Base-by-base conservation (phyloP, 2,113 vertebrate genomes). In the Amblyopsis rosae region DNA sequence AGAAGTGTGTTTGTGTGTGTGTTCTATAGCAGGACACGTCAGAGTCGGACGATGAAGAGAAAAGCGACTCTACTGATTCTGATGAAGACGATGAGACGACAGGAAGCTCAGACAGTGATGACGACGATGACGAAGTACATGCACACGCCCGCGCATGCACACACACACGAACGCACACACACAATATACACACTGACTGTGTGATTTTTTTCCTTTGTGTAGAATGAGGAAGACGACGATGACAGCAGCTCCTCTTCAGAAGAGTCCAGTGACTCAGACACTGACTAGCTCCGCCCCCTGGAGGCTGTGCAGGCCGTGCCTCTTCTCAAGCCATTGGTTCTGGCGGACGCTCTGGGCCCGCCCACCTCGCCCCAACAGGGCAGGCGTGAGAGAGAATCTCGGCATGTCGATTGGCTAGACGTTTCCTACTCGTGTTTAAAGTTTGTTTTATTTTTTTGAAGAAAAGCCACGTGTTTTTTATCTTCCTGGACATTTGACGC, bases 11-110 rank as follows among this genome's bases (percentile, higher is more conserved):
- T 13, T 35, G 45, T 15, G 12, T 65, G 61, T 67, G 60, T 51
- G 8, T 69, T 70, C 60, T 71, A 11, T 82, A 93, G 92, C 90
- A 91, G 87, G 92, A 92, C 73, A 79, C 90, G 71, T 87, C 91
- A 0, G 92, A 92, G 72, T 90, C 92, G 0, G 88, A 91, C 3
- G 90, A 92, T 10, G 90, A 90, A 0, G 88, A 91, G 45, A 91
- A 92, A 59, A 90, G 90, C 3, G 83, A 91, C 56, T 88, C 92
- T 0, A 87, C 91, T 0, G 88, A 92, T 58, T 92, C 90, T 0
- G 90, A 92, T 1, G 91, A 93, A 9, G 92, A 93, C 0, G 92
- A 93, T 0, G 92, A 92, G 66, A 89, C 92, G 0, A 91, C 92
- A 0, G 91, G 89, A 65, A 88, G 79, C 67, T 77, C 79, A 0